phyloP scores from a whole-genome alignment of 64 coral and sea anemone genomes.

The Pocillopora damicornis region DNA sequence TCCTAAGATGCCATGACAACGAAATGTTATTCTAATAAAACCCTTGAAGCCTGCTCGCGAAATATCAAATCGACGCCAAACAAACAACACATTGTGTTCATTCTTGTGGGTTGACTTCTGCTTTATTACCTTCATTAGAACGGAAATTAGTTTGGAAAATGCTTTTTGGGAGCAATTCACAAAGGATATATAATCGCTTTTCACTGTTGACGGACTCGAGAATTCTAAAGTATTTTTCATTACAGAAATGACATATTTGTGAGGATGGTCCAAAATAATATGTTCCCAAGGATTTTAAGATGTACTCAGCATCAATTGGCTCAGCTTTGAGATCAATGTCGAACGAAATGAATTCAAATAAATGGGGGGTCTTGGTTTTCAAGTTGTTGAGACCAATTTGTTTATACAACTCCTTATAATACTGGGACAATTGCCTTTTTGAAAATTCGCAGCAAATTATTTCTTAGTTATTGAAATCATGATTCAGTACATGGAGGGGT shows the following conservation, averaged over 20 bases:
- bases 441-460: background rate
- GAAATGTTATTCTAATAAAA: conserved; percentile 38
- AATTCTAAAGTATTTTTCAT: background rate
- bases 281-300: background rate
- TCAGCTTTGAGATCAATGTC: background rate
- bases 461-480: no score
- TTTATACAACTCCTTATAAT: background rate
- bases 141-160: conserved; percentile 12
- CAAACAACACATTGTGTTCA: conserved; percentile 8
- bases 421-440: background rate
- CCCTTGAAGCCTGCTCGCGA: conserved; percentile 3
- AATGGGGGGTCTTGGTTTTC: background rate
- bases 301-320: background rate
- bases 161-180: conserved; percentile 1
- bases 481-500: no score
- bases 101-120: conserved; percentile 12
- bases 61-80: conserved; percentile 32
- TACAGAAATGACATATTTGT: background rate
- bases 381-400: background rate
- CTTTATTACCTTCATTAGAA: background rate
- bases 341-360: background rate
- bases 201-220: background rate
- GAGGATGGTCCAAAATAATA: background rate
- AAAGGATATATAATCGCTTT: background rate
- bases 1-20: conserved; percentile 8